Conservation (phyloP, 2,113 vertebrate genomes). For the Lophotis ruficrista region DNA sequence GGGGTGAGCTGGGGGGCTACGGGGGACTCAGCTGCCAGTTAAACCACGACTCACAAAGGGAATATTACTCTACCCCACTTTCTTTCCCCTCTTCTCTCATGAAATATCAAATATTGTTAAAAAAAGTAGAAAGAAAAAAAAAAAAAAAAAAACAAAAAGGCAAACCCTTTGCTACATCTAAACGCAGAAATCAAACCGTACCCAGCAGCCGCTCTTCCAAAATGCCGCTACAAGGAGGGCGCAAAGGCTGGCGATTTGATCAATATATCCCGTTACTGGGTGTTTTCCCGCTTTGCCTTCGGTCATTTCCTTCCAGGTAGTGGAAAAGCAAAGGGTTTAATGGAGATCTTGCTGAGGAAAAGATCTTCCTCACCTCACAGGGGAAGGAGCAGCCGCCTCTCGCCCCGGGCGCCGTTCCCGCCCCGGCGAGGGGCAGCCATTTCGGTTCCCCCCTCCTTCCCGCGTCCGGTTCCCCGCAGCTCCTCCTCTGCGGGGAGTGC, state of each 20-base stretch:
- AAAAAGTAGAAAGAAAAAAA: neutral
- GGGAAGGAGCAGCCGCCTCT: too few species aligned
- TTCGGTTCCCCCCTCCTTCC: neutral
- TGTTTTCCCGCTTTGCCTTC: neutral
- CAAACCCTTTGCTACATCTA: neutral
- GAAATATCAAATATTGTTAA: neutral
- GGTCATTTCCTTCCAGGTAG: neutral
- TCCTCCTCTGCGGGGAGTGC: slow-evolving; percentile 11
- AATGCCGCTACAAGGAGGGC: too few species aligned
- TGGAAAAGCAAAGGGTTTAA: neutral
- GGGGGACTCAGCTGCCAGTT: too few species aligned
- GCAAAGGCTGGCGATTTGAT: neutral
- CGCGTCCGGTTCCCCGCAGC: neutral
- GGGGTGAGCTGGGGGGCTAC: neutral
- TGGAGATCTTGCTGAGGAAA: too few species aligned
- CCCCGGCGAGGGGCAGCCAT: neutral
- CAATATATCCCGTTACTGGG: neutral
- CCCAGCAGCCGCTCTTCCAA: neutral
- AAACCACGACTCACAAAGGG: neutral
- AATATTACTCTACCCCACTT: too few species aligned
- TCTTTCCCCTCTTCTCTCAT: neutral
- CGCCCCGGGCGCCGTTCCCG: neutral
- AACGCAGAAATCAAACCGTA: neutral
- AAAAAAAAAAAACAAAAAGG: neutral
- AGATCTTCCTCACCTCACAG: too few species aligned